Conservation (phyloP, 2,797 vertebrate species). For the Nyctalus aviator region DNA sequence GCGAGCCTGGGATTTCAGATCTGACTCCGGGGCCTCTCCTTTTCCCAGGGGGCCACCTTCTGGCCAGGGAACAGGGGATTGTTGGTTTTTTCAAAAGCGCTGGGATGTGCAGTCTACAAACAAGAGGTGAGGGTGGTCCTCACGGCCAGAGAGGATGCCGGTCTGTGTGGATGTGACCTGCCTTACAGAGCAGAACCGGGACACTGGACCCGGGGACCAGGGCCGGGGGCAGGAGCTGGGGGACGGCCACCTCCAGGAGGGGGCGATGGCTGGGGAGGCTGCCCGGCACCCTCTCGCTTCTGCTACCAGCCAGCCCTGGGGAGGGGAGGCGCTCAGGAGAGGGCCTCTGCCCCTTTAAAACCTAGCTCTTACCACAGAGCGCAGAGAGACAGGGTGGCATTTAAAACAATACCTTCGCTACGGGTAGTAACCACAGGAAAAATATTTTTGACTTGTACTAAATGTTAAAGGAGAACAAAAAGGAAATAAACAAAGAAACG, state of each 20-base stretch:
- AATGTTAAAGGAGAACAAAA: slow-evolving; percentile 76
- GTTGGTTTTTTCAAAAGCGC: not conserved
- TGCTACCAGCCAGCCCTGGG: not conserved
- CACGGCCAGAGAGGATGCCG: not conserved
- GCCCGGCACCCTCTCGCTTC: not conserved
- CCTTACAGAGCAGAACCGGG: not conserved
- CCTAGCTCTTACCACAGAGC: not conserved
- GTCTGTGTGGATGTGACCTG: not conserved
- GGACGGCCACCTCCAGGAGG: not conserved
- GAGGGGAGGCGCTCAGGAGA: not conserved
- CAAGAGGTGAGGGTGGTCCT: not conserved
- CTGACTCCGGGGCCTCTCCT: not conserved
- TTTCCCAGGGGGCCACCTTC: not conserved
- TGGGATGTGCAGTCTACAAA: not conserved
- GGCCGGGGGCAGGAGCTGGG: not conserved
- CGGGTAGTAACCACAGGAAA: slow-evolving; percentile 80
- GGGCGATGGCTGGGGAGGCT: not conserved
- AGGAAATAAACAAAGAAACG: slow-evolving; percentile 81
- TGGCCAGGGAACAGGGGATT: not conserved
- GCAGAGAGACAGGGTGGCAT: not conserved
- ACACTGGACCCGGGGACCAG: accelerated
- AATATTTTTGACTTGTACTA: slow-evolving; percentile 81
- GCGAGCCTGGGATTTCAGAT: not conserved
- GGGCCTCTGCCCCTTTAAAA: slow-evolving; percentile 14
- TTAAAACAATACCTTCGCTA: slow-evolving; percentile 30